A percentile compares a stretch with the other conserved stretches of the same genome.
Evolutionary conservation across 2,888 invertebrate genomes (phyloP).

Genomic region (Hypselothyrea guttata): DNA sequence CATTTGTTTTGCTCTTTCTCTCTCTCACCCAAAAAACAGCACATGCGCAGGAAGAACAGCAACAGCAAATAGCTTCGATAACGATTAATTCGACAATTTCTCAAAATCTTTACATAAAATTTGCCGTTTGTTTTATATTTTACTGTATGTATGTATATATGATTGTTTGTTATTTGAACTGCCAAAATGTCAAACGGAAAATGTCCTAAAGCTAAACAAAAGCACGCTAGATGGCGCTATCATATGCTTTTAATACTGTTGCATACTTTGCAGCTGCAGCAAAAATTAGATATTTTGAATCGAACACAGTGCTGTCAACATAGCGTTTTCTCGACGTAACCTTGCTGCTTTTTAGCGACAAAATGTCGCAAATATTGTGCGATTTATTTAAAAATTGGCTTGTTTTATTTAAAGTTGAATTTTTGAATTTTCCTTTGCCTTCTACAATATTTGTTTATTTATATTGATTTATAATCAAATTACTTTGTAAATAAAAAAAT

Average conservation of each 20-base stretch:
- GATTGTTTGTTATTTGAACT: conserved; percentile 8
- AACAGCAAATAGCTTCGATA: conserved; percentile 25
- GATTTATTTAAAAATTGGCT: too few relatives aligned
- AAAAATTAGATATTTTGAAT: too few relatives aligned
- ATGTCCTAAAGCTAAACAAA: conserved; percentile 1
- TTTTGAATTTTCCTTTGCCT: too few relatives aligned
- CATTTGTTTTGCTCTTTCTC: background rate
- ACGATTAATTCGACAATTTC: conserved; percentile 24
- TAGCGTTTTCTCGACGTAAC: too few relatives aligned
- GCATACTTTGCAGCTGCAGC: conserved; percentile 4
- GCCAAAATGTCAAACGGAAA: background rate
- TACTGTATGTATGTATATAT: background rate
- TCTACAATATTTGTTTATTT: too few relatives aligned
- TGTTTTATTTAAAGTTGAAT: too few relatives aligned
- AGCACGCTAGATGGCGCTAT: conserved; percentile 30
- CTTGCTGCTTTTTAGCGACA: too few relatives aligned
- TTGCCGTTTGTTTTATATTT: background rate
- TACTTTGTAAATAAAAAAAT: too few relatives aligned
- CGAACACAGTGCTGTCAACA: too few relatives aligned
- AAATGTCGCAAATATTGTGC: too few relatives aligned
- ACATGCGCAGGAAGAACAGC: conserved; percentile 64
- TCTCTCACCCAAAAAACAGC: conserved; percentile 29
- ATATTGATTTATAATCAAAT: too few relatives aligned
- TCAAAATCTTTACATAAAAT: too few relatives aligned
- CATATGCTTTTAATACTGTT: background rate